Percentiles rank a stretch among this genome's conserved stretches.
These are phyloP conservation scores for Xestia sexstrigata DNA, from an alignment of 2,888 invertebrate genomes.

Conservation along the genomic window DNA sequence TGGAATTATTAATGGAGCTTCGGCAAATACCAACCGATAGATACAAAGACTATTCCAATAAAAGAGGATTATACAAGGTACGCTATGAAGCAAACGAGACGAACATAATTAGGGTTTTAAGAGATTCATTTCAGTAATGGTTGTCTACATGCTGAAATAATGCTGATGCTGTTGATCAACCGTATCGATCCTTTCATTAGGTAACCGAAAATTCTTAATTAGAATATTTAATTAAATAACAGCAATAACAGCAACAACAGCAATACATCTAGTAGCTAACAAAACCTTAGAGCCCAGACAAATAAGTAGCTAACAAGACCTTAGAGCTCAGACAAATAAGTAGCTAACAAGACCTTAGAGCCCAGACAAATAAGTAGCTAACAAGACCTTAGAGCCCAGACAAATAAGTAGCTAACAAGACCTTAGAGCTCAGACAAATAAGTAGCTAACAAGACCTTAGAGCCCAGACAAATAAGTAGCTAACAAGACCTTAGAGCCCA, in stretches of 20 bases:
- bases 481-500: not conserved
- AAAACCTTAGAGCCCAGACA: not conserved
- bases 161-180: not conserved
- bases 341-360: not conserved
- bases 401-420: not conserved
- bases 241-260: not conserved
- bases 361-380: too few species aligned
- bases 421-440: too few species aligned
- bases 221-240: not conserved
- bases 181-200: not conserved
- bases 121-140: not conserved
- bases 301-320: not conserved
- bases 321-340: too few species aligned
- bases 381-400: not conserved
- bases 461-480: too few species aligned
- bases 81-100: not conserved
- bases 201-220: not conserved
- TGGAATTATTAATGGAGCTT: conserved; percentile 22
- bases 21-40: conserved; percentile 33
- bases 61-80: not conserved
- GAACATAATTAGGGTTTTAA: not conserved
- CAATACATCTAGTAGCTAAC: not conserved
- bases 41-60: not conserved
- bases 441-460: not conserved
- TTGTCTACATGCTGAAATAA: not conserved